Evolutionary conservation across 2,888 invertebrate species (phyloP).

Genomic region (Eupithecia pulchellata): DNA sequence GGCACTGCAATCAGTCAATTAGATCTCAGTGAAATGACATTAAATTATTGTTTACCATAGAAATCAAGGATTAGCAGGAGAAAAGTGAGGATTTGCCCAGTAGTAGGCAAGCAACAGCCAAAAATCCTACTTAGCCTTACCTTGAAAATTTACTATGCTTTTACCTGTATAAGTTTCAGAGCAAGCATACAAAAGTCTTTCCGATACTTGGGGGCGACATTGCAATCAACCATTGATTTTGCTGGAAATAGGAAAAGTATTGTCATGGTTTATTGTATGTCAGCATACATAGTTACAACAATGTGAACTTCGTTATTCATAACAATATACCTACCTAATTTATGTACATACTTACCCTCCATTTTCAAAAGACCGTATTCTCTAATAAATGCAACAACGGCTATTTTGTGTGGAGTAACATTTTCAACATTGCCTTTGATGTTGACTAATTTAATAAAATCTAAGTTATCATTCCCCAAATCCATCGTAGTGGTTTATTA

Average conservation of each 20-base stretch:
- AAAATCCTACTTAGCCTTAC: not conserved
- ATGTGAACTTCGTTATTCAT: not conserved
- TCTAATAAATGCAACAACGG: constrained; percentile 90
- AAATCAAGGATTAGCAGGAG: not conserved
- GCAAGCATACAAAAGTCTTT: constrained; percentile 93
- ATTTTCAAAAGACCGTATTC: constrained; percentile 89
- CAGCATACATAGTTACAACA: not conserved
- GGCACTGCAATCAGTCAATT: constrained; percentile 80
- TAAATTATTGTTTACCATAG: not conserved
- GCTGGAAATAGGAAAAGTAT: constrained; percentile 67
- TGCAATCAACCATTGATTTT: constrained; percentile 79
- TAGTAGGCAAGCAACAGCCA: not conserved
- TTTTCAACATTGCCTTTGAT: constrained; percentile 83
- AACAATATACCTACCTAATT: not conserved
- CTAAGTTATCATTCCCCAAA: constrained; percentile 65
- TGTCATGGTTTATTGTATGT: not conserved
- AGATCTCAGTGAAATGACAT: not conserved
- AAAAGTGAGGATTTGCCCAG: not conserved
- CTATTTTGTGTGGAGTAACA: constrained; percentile 92
- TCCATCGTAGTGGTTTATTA: constrained; percentile 61
- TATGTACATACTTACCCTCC: constrained; percentile 60
- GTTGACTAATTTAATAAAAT: constrained; percentile 72
- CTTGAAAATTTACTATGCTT: not conserved
- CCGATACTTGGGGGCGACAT: constrained; percentile 86
- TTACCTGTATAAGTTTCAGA: constrained; percentile 91